Evolutionary conservation across 2,797 vertebrate genomes (phyloP).

Genomic region (Arnoldichthys spilopterus): DNA sequence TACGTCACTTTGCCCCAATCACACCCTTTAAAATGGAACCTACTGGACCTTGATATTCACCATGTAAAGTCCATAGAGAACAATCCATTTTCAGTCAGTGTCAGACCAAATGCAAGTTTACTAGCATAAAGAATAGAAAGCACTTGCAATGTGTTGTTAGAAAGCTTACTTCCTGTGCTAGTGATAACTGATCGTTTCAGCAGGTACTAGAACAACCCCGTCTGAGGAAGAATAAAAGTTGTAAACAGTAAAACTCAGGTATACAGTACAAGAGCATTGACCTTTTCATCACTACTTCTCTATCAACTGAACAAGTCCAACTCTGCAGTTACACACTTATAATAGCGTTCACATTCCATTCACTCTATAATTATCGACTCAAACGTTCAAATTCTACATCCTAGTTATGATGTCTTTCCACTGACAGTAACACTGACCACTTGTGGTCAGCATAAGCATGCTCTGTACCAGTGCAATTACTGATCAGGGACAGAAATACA

Average conservation of each 20-base stretch:
- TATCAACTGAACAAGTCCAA: background rate
- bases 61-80: background rate
- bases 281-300: background rate
- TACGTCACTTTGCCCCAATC: too few relatives aligned
- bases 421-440: background rate
- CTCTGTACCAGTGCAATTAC: background rate
- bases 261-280: background rate
- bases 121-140: background rate
- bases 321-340: background rate
- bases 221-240: background rate
- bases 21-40: too few relatives aligned
- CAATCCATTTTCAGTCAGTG: background rate
- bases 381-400: background rate
- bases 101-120: background rate
- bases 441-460: background rate
- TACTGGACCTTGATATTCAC: background rate
- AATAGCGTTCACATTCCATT: background rate
- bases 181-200: background rate
- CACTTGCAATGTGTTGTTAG: background rate
- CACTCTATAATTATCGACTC: background rate
- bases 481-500: background rate
- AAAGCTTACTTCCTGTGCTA: background rate
- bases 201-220: too few relatives aligned
- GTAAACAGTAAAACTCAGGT: background rate
- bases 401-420: background rate